Base-by-base conservation (phyloP, 2,797 vertebrate genomes). In the Cossypha caffra region DNA sequence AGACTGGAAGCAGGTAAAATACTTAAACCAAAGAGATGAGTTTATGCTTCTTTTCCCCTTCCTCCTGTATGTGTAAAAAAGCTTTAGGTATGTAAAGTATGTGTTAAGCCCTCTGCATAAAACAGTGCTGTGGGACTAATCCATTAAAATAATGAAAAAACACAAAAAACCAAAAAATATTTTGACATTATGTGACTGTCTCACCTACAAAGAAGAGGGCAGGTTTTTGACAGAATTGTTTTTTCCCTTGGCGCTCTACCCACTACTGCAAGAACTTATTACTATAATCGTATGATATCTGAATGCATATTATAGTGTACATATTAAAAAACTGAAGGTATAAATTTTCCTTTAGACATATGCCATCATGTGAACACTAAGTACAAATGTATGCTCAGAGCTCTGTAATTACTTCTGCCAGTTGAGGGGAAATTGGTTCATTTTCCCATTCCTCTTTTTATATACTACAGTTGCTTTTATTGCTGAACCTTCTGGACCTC, bases 1-100 rank as follows among this genome's bases (percentile, higher is more conserved):
- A 54, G 26, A 54, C 10, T 25, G 21, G 31, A 69, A 79, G 42
- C 5, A 76, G 2, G 6, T 6, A 57, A 79, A 82, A 79, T 33
- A 25, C 7, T 51, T 68, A 16, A 0, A 55, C 2, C 6, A 38
- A 59, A 14, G 3, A 79, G 38, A 31, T n/a, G 5, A 2, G 11
- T 64, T 48, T 83, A 1, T 13, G 3, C 2, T 40, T 61, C 13
- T 40, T 76, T 62, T 6, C 16, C 26, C 16, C 3, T 5, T 12
- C 11, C 1, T 2, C 3, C 11, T 16, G 9, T 13, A 18, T 43
- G 1, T 28, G 26, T 48, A 88, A 42, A 58, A 3, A 51, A 24
- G 9, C 78, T 24, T 37, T 64, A 75, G 35, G 45, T 82, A 11
- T 11, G 42, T 45, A 37, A 47, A 40, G 12, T 6, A 35, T 55